phyloP scores from a whole-genome alignment of 1,140 invertebrate genomes.

The Pseudachorutes palmiensis region DNA sequence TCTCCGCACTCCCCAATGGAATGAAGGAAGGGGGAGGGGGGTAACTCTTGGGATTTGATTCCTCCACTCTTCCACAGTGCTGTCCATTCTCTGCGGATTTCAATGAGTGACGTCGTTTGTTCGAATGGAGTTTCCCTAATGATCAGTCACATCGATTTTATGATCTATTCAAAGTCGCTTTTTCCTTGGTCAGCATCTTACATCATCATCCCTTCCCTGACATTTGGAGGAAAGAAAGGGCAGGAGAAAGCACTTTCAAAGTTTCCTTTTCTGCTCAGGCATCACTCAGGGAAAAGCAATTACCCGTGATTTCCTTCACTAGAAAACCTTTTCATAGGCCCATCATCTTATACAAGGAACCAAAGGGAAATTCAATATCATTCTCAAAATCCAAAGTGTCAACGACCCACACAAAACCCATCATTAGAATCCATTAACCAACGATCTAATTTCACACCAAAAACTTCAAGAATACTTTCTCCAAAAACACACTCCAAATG shows the following conservation, averaged over 20 bases:
- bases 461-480: too few species aligned
- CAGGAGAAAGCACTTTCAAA: neutral
- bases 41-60: too few species aligned
- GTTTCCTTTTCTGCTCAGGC: too few species aligned
- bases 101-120: too few species aligned
- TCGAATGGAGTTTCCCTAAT: too few species aligned
- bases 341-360: too few species aligned
- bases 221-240: neutral
- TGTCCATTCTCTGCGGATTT: too few species aligned
- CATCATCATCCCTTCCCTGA: neutral
- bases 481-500: too few species aligned
- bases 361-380: too few species aligned
- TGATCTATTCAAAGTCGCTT: neutral
- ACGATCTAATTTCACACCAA: neutral
- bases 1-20: neutral
- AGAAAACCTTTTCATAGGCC: neutral
- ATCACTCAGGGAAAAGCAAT: neutral
- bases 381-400: neutral
- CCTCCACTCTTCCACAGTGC: too few species aligned
- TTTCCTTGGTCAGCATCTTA: neutral
- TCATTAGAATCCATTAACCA: neutral
- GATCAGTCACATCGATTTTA: neutral
- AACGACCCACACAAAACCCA: neutral
- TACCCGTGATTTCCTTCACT: neutral
- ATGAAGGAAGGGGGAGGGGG: too few species aligned